Conservation (phyloP, 2,888 invertebrate genomes). For the Vesta saturnalis region DNA sequence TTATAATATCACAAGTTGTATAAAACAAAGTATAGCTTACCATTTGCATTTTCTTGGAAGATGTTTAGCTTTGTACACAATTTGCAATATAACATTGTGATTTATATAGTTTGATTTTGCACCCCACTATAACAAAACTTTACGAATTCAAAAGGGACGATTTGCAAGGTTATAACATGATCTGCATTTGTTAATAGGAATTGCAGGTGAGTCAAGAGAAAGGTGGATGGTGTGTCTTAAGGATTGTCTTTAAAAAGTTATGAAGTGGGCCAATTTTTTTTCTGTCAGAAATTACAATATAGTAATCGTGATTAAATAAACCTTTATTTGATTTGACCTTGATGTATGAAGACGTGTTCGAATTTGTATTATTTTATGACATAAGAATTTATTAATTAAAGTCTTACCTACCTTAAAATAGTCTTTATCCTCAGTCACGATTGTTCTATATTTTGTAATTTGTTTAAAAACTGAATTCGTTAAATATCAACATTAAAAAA, state of each 20-base stretch:
- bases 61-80: background rate
- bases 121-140: conserved; percentile 20
- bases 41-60: too few species aligned
- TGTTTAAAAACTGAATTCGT: too few species aligned
- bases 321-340: background rate
- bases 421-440: too few species aligned
- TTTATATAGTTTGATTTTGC: conserved; percentile 20
- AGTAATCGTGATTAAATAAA: background rate
- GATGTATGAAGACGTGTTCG: background rate
- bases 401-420: too few species aligned
- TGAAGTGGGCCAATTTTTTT: too few species aligned
- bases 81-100: conserved; percentile 12
- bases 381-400: too few species aligned
- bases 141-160: conserved; percentile 24
- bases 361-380: too few species aligned
- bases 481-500: too few species aligned
- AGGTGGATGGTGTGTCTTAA: conserved; percentile 22
- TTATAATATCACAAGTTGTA: background rate
- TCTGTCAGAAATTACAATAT: too few species aligned
- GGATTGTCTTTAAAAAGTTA: too few species aligned
- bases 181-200: conserved; percentile 25
- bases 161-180: conserved; percentile 26
- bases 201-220: conserved; percentile 36
- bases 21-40: background rate
- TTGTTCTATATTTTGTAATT: too few species aligned